Evolutionary conservation across 2,113 vertebrate species (phyloP), one percentile per base, ranked within the genome.

Genomic region (Heterotis niloticus): DNA sequence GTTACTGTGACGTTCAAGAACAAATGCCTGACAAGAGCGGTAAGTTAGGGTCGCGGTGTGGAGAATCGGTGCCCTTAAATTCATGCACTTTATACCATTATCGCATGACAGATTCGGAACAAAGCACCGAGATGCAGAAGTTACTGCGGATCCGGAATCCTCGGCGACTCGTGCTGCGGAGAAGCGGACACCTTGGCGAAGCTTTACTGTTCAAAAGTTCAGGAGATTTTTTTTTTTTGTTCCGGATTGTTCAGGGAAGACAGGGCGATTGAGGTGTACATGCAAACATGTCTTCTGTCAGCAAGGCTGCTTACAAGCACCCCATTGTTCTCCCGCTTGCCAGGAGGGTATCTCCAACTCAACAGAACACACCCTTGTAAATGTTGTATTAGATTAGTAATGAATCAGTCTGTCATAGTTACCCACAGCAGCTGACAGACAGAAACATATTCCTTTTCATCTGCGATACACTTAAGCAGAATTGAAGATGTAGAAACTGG

Each of bases 121-220:
- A 79, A 80, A 67, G 82, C 81, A 78, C 80, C 85, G 88, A 85
- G 83, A 74, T 79, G 82, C 82, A 84, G 84, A 52, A 77, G 60
- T 71, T 0, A 75, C 86, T 75, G 78, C 84, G 85, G 88, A 82
- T 76, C 78, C 11, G 67, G 88, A 82, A 75, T 78, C 11, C 70
- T 81, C 74, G 81, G 82, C 85, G 85, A 85, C 87, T 82, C 24
- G 69, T 87, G 84, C 85, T 81, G 78, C 34, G 82, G 77, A 16
- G 52, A 72, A 72, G 3, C 44, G 44, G 44, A 16, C 16, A 23
- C 70, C 44, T 51, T 17, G 34, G 34, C 20, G 34, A 16, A 28
- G 26, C 28, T 10, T 24, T 56, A 11, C 34, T 52, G 51, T 54
- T 11, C 20, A 24, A 59, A 66, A 28, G 65, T 26, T 1, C 52